Evolutionary conservation across 2,113 vertebrate species (phyloP).

Genomic region (Megaleporinus macrocephalus): DNA sequence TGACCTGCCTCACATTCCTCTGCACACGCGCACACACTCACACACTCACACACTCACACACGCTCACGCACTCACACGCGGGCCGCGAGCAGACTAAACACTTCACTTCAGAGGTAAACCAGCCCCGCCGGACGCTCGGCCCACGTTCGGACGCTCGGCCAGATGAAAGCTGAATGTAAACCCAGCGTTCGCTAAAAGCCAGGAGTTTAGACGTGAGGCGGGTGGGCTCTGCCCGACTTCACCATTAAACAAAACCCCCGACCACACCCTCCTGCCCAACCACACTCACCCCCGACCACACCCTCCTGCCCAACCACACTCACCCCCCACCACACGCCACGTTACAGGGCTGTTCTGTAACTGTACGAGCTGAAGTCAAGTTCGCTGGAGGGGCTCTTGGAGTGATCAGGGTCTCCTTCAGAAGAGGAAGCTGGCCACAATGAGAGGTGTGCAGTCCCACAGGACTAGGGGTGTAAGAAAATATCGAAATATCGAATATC

Average conservation of each 20-base stretch:
- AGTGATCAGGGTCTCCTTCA: too few relatives aligned
- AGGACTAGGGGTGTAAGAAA: too few relatives aligned
- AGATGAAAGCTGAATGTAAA: slow-evolving; percentile 29
- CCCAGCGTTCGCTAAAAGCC: slow-evolving; percentile 2
- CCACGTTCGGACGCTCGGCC: slow-evolving; percentile 13
- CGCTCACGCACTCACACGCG: slow-evolving; percentile 42
- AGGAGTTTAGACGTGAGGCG: slow-evolving; percentile 10
- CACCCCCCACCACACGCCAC: background rate
- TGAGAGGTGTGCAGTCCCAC: too few relatives aligned
- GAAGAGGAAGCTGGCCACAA: too few relatives aligned
- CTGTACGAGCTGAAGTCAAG: too few relatives aligned
- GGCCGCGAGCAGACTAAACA: slow-evolving; percentile 51
- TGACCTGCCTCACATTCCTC: slow-evolving; percentile 27
- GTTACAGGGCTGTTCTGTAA: too few relatives aligned
- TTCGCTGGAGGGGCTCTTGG: too few relatives aligned
- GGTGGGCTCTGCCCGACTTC: slow-evolving; percentile 9
- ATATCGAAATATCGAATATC: too few relatives aligned
- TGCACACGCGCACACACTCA: slow-evolving; percentile 35
- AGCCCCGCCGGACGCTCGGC: slow-evolving; percentile 15
- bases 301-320: background rate
- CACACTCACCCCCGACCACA: too few relatives aligned
- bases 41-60: slow-evolving; percentile 7
- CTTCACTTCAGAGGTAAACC: slow-evolving; percentile 56
- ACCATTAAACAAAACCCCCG: background rate
- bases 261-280: too few relatives aligned